Base-by-base conservation (phyloP, 2,888 invertebrate species). In the Nysson spinosus region DNA sequence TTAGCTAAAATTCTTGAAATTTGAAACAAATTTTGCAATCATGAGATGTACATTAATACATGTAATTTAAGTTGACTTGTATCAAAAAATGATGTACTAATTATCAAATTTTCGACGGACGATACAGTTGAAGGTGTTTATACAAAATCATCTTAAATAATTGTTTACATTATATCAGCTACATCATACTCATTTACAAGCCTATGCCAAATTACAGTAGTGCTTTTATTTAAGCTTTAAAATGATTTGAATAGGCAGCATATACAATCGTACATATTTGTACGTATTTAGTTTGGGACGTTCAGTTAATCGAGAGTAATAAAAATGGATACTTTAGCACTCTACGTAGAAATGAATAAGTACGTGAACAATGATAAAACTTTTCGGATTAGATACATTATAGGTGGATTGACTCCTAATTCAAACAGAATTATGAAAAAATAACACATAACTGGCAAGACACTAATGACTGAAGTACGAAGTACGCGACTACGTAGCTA, bases 401-500 rank as follows among this genome's bases (percentile, higher is more conserved):
- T 68, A 72, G 68, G 66, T 67, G 64, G 42, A 67, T 62, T 54
- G 78, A 82, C 80, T 69, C 66, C 75, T 70, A 79, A 82, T 80
- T 79, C 81, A 83, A 81, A 73, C 61, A 51, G 72, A 78, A 78
- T 73, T 73, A 79, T 70, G 54, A 60, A 68, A 75, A 70, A 81
- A 74, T 77, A 77, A 80, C 69, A 70, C 67, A n/a, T n/a, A 79
- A 80, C 75, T 74, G 70, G 80, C 77, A 78, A 79, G 80, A 81
- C 77, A 70, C 57, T 73, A 71, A 78, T 61, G 81, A 85, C 83
- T 77, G 76, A 82, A 83, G 81, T 81, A 85, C 80, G 76, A 82
- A 83, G 81, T 81, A 85, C 80, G 77, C 77, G 78, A 82, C 80
- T 75, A 78, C 69, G 78, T 78, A 81, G 80, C 78, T 75, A 80